Percentiles rank a stretch among this genome's conserved stretches.
These are phyloP conservation scores for Drosophila athabasca DNA, from an alignment of 1,140 invertebrate genomes.

Conservation along the genomic window DNA sequence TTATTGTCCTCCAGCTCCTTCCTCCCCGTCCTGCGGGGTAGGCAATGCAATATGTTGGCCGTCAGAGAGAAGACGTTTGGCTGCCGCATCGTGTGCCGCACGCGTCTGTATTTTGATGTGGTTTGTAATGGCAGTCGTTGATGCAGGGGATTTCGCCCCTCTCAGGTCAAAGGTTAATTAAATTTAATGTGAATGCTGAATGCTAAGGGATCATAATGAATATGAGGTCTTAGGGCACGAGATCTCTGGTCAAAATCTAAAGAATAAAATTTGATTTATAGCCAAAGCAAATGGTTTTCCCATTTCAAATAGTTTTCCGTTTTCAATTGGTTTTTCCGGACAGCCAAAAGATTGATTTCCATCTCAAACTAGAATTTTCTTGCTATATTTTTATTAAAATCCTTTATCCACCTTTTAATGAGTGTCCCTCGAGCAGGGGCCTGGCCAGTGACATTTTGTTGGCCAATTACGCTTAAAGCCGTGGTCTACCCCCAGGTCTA, in stretches of 20 bases:
- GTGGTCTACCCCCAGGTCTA: not conserved
- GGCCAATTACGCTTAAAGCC: conserved; percentile 61
- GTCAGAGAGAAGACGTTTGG: conserved; percentile 26
- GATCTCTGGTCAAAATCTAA: not conserved
- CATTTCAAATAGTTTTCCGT: not conserved
- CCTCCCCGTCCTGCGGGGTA: conserved; percentile 1
- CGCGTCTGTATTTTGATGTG: conserved; percentile 37
- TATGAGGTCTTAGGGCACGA: conserved; percentile 14
- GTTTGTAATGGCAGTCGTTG: conserved; percentile 38
- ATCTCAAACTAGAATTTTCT: too few species aligned
- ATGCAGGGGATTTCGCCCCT: conserved; percentile 27
- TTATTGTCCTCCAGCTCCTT: conserved; percentile 50
- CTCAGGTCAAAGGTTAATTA: conserved; percentile 50
- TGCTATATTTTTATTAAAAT: too few species aligned
- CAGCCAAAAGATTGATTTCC: too few species aligned
- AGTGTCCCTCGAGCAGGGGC: not conserved
- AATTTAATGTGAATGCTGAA: conserved; percentile 52
- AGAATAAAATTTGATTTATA: conserved; percentile 35
- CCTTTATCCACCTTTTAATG: too few species aligned
- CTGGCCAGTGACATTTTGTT: conserved; percentile 16
- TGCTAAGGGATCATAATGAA: conserved; percentile 48
- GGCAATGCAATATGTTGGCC: conserved; percentile 54
- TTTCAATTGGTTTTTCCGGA: too few species aligned
- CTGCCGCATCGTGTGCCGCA: too few species aligned
- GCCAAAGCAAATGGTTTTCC: not conserved